Evolutionary conservation across 2,113 vertebrate genomes (phyloP), one percentile per base, ranked within the genome.

Genomic region (Gallinago undulata): DNA sequence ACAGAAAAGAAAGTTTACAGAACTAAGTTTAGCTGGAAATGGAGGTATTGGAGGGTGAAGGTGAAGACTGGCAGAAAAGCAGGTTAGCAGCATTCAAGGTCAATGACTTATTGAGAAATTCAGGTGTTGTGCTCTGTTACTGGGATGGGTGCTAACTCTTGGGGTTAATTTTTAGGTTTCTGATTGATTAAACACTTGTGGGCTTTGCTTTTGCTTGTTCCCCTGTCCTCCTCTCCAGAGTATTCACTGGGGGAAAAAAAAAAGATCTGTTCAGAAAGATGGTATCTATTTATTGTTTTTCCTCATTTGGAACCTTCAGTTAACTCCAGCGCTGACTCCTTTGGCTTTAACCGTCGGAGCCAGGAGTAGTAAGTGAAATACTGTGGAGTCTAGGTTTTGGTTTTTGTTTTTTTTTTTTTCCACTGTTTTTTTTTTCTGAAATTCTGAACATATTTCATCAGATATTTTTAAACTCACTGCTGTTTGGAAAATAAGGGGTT

Each of bases 321-420:
- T 69, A 19, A 76, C 59, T 90, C 14, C 51, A 27, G 3, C 75
- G 25, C 37, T 82, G 59, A 30, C 28, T 39, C 19, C 41, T 21
- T 68, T 89, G 11, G 31, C 56, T 87, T 87, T 85, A 87, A 66
- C 35, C 67, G 6, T 31, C 19, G 60, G 35, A 90, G 19, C 57
- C 24, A 83, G 53, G 16, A 85, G 16, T 33, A 62, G 12, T 60
- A 68, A 60, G 24, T 79, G 63, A 81, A 87, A 35, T 66, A 48
- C 15, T 13, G 7, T 43, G 22, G 28, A 17, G 4, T 18, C 76
- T 16, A 43, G 27, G 2, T 41, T 41, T 13, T 41, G 41, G 39
- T 41, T 41, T 41, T 41, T 10, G 43, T 4, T 0, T 0, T 28
- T 37, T 19, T 28, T 3, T 2, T 63, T 59, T 53, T 45, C 30